A percentile compares a stretch with the other conserved stretches of the same genome.
These are phyloP conservation scores for Drosophila erecta DNA, from an alignment of 1,140 invertebrate genomes.

Conservation along the genomic window DNA sequence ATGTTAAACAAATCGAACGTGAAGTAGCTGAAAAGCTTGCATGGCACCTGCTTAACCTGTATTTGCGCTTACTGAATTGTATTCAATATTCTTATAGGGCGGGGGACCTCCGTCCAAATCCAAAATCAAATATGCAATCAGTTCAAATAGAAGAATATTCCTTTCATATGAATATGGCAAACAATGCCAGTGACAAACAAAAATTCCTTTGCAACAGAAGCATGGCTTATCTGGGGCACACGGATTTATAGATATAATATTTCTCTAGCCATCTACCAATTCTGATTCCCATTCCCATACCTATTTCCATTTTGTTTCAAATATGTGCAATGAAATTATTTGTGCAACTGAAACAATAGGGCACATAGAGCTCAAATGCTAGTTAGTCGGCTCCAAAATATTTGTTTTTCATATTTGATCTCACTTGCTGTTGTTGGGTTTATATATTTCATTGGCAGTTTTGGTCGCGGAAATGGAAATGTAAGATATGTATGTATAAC, in stretches of 20 bases:
- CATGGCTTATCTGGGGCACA: constrained; percentile 42
- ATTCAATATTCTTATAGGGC: no score
- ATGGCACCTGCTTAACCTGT: no score
- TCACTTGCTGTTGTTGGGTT: constrained; percentile 6
- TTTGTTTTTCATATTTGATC: constrained; percentile 29
- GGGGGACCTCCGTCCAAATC: not conserved
- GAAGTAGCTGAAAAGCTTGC: no score
- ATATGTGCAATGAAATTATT: constrained; percentile 56
- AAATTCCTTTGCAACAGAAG: constrained; percentile 31
- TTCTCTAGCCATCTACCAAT: constrained; percentile 3
- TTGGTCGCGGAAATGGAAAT: constrained; percentile 50
- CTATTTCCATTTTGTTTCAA: constrained; percentile 21
- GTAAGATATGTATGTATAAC: constrained; percentile 29
- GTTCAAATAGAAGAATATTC: constrained; percentile 36
- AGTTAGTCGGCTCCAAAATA: constrained; percentile 38
- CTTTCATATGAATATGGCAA: constrained; percentile 30
- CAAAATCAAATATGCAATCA: constrained; percentile 40
- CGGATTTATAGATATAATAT: constrained; percentile 52
- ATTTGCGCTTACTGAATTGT: no score
- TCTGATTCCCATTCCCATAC: not conserved
- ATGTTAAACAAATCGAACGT: not conserved
- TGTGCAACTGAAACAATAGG: constrained; percentile 43
- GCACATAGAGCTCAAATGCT: constrained; percentile 28
- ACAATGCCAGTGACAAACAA: constrained; percentile 28
- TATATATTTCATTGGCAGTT: constrained; percentile 11